Conservation (phyloP, 2,888 invertebrate species). For the Ceramica pisi region DNA sequence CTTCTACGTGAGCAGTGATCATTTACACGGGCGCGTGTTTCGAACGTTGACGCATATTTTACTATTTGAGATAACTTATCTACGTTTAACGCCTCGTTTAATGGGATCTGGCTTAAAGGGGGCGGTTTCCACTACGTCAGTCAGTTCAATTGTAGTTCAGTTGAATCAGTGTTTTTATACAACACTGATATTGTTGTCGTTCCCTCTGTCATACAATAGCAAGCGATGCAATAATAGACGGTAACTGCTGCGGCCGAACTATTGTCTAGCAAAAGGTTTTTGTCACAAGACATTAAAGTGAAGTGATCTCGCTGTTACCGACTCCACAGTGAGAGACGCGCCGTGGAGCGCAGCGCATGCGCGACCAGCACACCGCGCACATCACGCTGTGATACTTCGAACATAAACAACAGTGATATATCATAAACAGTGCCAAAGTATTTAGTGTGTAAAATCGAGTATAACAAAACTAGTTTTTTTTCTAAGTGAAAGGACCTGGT, state of each 20-base stretch:
- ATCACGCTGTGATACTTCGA: constrained; percentile 38
- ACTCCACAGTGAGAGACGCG: constrained; percentile 82
- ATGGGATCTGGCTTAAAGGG: constrained; percentile 49
- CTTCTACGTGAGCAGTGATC: constrained; percentile 2
- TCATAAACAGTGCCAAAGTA: constrained; percentile 76
- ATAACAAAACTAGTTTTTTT: constrained; percentile 69
- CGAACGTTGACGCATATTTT: constrained; percentile 14
- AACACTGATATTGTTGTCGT: constrained; percentile 22
- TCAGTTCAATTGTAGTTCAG: constrained; percentile 10
- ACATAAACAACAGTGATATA: constrained; percentile 66
- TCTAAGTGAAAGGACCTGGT: constrained; percentile 75
- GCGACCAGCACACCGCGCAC: constrained; percentile 67
- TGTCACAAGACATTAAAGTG: constrained; percentile 64
- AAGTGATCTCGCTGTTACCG: constrained; percentile 73
- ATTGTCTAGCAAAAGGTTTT: constrained; percentile 63
- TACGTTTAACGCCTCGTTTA: constrained; percentile 52
- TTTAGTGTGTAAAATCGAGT: constrained; percentile 73
- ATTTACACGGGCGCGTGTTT: constrained; percentile 2
- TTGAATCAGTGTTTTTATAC: constrained; percentile 35
- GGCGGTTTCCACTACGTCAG: constrained; percentile 57
- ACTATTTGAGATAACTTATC: constrained; percentile 54
- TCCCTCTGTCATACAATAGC: constrained; percentile 47
- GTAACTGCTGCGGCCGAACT: constrained; percentile 50
- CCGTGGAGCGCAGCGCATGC: constrained; percentile 86
- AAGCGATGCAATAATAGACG: constrained; percentile 45